Conservation (phyloP, 2,888 invertebrate species). For the Gymnocheta viridis region DNA sequence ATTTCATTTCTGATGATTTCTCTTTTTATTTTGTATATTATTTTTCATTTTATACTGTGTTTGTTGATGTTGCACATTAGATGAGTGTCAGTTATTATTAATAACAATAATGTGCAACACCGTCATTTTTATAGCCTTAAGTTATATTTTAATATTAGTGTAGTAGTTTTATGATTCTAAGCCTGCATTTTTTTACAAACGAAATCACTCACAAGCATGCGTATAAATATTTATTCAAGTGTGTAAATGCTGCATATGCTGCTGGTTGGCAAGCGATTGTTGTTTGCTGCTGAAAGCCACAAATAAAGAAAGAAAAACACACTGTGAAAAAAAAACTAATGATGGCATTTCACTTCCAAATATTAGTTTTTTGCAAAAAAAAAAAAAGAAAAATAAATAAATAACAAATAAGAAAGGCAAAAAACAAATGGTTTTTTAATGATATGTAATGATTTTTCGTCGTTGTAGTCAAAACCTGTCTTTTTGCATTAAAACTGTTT, state of each 20-base stretch:
- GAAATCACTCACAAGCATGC: conserved; percentile 4
- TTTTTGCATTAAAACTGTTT: neutral
- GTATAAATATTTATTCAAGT: conserved; percentile 35
- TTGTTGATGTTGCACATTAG: conserved; percentile 69
- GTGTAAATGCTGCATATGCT: conserved; percentile 15
- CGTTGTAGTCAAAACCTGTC: conserved; percentile 16
- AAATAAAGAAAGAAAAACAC: conserved; percentile 19
- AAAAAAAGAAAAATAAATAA: neutral
- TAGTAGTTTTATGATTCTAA: conserved; percentile 60
- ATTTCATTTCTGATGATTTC: conserved; percentile 22
- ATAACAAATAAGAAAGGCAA: neutral
- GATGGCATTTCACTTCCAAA: conserved; percentile 65
- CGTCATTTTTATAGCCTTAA: conserved; percentile 66
- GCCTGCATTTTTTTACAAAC: conserved; percentile 31
- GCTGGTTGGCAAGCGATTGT: conserved; percentile 66
- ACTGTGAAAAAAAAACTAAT: conserved; percentile 43
- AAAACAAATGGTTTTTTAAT: conserved; percentile 67
- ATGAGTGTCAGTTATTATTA: conserved; percentile 73
- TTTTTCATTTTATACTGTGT: neutral
- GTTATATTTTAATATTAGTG: conserved; percentile 66
- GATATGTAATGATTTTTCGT: conserved; percentile 58
- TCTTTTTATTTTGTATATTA: conserved; percentile 31
- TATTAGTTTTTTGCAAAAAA: conserved; percentile 27
- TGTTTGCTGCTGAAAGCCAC: conserved; percentile 59
- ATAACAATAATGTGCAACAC: conserved; percentile 72